A percentile compares a stretch with the other conserved stretches of the same genome.
Conservation (phyloP, 2,888 invertebrate species). For the Apodemia duryi region DNA sequence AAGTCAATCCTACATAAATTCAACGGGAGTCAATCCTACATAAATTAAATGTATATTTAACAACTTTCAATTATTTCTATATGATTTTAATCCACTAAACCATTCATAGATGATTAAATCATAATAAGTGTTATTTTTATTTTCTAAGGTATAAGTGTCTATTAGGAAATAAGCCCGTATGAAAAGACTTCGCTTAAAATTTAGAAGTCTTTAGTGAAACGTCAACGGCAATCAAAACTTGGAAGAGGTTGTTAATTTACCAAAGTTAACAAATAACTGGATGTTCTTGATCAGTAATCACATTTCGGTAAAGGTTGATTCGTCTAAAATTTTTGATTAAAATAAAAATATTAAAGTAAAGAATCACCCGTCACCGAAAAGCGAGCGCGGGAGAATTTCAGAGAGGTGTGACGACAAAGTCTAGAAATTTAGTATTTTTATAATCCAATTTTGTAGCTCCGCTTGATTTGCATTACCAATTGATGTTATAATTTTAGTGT, state of each 20-base stretch:
- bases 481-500: slow-evolving; percentile 46
- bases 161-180: too few species aligned
- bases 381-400: slow-evolving; percentile 41
- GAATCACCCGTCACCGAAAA: slow-evolving; percentile 38
- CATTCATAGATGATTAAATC: too few species aligned
- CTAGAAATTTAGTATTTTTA: slow-evolving; percentile 46
- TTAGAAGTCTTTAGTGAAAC: not conserved
- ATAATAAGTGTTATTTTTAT: too few species aligned
- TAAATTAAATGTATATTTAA: too few species aligned
- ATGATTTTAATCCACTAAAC: too few species aligned
- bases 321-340: not conserved
- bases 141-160: too few species aligned
- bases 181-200: too few species aligned
- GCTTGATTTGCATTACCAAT: slow-evolving; percentile 68
- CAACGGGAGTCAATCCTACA: too few species aligned
- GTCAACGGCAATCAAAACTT: slow-evolving; percentile 1
- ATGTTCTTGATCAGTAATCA: slow-evolving; percentile 24
- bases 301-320: slow-evolving; percentile 38
- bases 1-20: too few species aligned
- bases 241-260: not conserved
- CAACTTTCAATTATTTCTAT: too few species aligned
- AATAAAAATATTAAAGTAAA: slow-evolving; percentile 10
- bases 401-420: slow-evolving; percentile 45
- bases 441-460: slow-evolving; percentile 69
- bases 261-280: not conserved